Conservation (phyloP, 2,888 invertebrate species). For the Dynastes maya region DNA sequence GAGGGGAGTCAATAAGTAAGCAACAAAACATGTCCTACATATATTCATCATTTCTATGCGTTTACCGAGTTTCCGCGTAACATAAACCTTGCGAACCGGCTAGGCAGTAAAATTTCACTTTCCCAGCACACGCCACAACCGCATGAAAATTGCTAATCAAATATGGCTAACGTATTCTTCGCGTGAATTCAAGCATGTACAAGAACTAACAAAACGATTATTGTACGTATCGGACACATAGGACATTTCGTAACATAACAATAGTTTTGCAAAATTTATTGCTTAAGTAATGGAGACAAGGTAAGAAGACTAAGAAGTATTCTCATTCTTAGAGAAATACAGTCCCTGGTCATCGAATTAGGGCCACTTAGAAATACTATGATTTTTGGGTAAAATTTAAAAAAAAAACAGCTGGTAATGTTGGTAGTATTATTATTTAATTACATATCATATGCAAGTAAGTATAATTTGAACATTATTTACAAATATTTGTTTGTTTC, state of each 20-base stretch:
- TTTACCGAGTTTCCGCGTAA: background rate
- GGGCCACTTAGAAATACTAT: too few relatives aligned
- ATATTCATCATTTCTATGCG: background rate
- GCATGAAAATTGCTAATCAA: constrained; percentile 7
- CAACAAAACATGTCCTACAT: constrained; percentile 4
- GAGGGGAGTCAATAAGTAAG: background rate
- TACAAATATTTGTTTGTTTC: too few relatives aligned
- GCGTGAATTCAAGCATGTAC: constrained; percentile 3
- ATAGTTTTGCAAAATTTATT: background rate
- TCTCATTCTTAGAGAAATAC: too few relatives aligned
- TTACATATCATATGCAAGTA: too few relatives aligned
- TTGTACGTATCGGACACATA: background rate
- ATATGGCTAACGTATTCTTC: constrained; percentile 7
- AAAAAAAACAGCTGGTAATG: too few relatives aligned
- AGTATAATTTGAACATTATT: too few relatives aligned
- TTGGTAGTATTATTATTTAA: too few relatives aligned
- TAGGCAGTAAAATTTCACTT: constrained; percentile 21
- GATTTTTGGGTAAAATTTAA: too few relatives aligned
- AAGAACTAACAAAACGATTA: background rate
- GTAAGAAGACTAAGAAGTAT: background rate
- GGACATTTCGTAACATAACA: constrained; percentile 1
- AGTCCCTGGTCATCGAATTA: too few relatives aligned
- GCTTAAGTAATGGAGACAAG: background rate
- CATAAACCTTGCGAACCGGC: background rate
- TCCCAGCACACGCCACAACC: constrained; percentile 1